phyloP scores from a whole-genome alignment of 2,888 invertebrate species.

The Drosophila phalerata region DNA sequence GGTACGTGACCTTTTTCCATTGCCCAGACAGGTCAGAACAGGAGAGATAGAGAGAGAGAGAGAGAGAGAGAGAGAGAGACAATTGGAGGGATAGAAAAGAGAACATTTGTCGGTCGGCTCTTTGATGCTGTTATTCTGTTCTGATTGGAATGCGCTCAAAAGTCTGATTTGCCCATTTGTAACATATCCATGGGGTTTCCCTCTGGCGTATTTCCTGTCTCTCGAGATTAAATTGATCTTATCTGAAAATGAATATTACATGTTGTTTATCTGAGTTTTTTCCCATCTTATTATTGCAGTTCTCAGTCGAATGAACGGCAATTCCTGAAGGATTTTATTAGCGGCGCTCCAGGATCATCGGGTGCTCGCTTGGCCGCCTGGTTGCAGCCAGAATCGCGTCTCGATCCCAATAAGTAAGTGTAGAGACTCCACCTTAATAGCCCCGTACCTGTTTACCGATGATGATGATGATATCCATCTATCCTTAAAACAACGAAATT shows the following conservation, averaged over 20 bases:
- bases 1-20: constrained; percentile 39
- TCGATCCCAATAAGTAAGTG: constrained; percentile 89
- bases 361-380: constrained; percentile 97
- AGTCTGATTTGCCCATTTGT: constrained; percentile 10
- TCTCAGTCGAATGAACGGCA: constrained; percentile 95
- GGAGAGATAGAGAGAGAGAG: background rate
- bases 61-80: background rate
- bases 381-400: constrained; percentile 96
- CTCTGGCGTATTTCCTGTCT: constrained; percentile 7
- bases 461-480: too few relatives aligned
- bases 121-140: constrained; percentile 22
- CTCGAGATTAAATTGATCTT: constrained; percentile 2
- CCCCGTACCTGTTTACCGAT: too few relatives aligned
- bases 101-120: constrained; percentile 5
- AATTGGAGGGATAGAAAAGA: background rate
- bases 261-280: background rate
- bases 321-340: constrained; percentile 96
- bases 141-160: constrained; percentile 25
- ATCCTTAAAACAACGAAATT: too few relatives aligned
- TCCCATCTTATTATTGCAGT: constrained; percentile 86
- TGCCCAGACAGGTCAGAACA: constrained; percentile 20
- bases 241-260: background rate
- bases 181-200: constrained; percentile 6
- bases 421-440: background rate
- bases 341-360: constrained; percentile 92